A percentile compares a stretch with the other conserved stretches of the same genome.
Evolutionary conservation across 2,113 vertebrate genomes (phyloP).

Genomic region (Holacanthus passer): DNA sequence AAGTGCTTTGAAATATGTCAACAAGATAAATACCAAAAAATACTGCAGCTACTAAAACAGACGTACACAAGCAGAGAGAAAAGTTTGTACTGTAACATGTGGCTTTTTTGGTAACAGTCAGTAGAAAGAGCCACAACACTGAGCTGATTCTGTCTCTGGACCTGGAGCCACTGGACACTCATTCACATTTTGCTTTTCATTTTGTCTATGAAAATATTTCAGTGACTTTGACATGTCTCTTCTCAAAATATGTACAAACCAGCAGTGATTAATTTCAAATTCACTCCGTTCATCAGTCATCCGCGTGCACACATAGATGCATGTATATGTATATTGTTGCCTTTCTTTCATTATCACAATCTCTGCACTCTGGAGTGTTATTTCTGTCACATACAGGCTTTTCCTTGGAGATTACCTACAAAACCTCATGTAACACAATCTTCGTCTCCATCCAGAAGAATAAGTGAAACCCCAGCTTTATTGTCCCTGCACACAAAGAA

Average conservation of each 20-base stretch:
- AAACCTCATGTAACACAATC: conserved; percentile 39
- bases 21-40: neutral
- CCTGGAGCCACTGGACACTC: neutral
- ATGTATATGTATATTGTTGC: neutral
- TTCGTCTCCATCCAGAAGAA: neutral
- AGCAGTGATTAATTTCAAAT: neutral
- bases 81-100: neutral
- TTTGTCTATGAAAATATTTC: too few relatives aligned
- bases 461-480: conserved; percentile 23
- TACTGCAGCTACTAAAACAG: neutral
- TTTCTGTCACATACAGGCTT: neutral
- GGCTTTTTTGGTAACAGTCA: neutral
- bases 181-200: neutral
- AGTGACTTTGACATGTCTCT: too few relatives aligned
- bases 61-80: neutral
- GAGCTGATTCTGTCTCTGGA: too few relatives aligned
- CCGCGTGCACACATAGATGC: neutral
- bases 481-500: conserved; percentile 68
- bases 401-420: conserved; percentile 27
- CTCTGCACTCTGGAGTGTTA: neutral
- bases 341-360: neutral
- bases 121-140: too few relatives aligned
- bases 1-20: neutral
- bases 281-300: neutral
- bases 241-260: too few relatives aligned